Evolutionary conservation across 1,140 invertebrate species (phyloP).

Genomic region (Drosophila malerkotliana): DNA sequence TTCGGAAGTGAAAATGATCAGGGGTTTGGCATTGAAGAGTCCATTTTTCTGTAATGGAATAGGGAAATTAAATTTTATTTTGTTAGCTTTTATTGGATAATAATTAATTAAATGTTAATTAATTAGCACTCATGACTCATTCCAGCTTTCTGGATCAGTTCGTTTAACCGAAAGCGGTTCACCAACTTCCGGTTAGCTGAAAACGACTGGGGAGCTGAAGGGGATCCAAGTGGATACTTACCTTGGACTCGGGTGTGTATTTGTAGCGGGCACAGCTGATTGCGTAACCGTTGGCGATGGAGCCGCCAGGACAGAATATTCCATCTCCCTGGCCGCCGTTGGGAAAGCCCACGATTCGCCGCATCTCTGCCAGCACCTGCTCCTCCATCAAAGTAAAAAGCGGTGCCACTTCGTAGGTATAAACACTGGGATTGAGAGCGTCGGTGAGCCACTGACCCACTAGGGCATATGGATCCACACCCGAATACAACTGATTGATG

Average conservation of each 20-base stretch:
- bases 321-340: slow-evolving; percentile 90
- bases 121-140: neutral
- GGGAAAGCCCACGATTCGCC: slow-evolving; percentile 92
- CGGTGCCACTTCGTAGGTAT: slow-evolving; percentile 96
- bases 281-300: slow-evolving; percentile 97
- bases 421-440: slow-evolving; percentile 93
- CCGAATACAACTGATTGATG: slow-evolving; percentile 93
- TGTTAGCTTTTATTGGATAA: too few species aligned
- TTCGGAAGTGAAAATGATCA: slow-evolving; percentile 93
- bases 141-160: slow-evolving; percentile 9
- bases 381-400: slow-evolving; percentile 95
- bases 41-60: slow-evolving; percentile 87
- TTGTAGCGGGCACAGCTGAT: slow-evolving; percentile 94
- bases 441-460: slow-evolving; percentile 94
- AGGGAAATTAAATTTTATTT: too few species aligned
- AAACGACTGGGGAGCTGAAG: slow-evolving; percentile 8
- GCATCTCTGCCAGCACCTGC: slow-evolving; percentile 92
- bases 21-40: slow-evolving; percentile 87
- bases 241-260: slow-evolving; percentile 91
- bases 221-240: slow-evolving; percentile 56
- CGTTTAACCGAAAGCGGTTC: slow-evolving; percentile 1
- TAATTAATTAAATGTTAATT: too few species aligned
- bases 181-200: slow-evolving; percentile 18
- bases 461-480: slow-evolving; percentile 93
- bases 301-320: slow-evolving; percentile 97